These are phyloP conservation scores for Scolopax rusticola DNA, from an alignment of 2,797 vertebrate species.

Conservation along the genomic window DNA sequence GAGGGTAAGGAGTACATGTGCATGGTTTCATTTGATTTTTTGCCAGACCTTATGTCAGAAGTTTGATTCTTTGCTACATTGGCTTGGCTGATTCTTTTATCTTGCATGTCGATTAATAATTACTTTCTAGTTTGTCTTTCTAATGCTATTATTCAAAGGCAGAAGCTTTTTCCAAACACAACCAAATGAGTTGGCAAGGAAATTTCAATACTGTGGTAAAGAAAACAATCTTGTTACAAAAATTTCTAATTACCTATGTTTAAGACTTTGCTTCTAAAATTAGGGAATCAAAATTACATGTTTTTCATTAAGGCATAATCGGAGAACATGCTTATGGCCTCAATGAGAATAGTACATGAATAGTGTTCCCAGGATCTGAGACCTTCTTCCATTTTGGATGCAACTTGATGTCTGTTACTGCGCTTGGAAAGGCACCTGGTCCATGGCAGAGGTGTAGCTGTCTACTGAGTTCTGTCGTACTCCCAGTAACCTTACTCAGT, in stretches of 20 bases:
- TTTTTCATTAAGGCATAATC: not conserved
- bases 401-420: not conserved
- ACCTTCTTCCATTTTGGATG: not conserved
- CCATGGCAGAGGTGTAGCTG: not conserved
- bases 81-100: not conserved
- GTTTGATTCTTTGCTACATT: not conserved
- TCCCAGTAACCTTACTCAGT: not conserved
- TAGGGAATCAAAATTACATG: not conserved
- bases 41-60: constrained; percentile 2
- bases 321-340: not conserved
- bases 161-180: not conserved
- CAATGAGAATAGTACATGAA: not conserved
- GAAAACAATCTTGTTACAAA: not conserved
- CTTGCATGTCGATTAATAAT: not conserved
- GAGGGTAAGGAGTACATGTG: not conserved
- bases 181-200: not conserved
- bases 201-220: not conserved
- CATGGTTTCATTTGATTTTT: constrained; percentile 11
- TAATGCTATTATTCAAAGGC: not conserved
- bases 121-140: constrained; percentile 46
- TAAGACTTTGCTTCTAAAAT: not conserved
- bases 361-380: not conserved
- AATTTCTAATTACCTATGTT: not conserved
- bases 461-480: not conserved
- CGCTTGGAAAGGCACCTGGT: not conserved